Evolutionary conservation across 2,888 invertebrate genomes (phyloP).

Genomic region (Beris morrisii): DNA sequence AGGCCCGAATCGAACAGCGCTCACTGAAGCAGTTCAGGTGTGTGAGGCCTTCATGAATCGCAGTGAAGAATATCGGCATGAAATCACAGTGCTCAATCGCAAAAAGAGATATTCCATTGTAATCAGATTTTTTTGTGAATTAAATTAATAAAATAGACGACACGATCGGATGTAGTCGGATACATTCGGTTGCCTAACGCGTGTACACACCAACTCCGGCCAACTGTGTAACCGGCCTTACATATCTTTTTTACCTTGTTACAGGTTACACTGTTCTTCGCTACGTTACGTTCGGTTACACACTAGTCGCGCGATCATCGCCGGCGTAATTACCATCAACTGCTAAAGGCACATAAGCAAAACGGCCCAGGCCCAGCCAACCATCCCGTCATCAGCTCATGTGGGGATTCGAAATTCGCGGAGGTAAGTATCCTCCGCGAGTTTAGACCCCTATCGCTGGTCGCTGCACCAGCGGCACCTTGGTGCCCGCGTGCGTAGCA

Average conservation of each 20-base stretch:
- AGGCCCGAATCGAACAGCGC: too few species aligned
- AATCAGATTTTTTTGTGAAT: too few species aligned
- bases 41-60: too few species aligned
- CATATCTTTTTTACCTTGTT: slow-evolving; percentile 22
- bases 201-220: slow-evolving; percentile 42
- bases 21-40: too few species aligned
- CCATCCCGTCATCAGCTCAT: slow-evolving; percentile 4
- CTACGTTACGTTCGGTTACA: slow-evolving; percentile 29
- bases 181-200: slow-evolving; percentile 31
- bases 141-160: slow-evolving; percentile 2
- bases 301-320: slow-evolving; percentile 29
- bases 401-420: too few species aligned
- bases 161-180: slow-evolving; percentile 31
- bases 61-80: too few species aligned
- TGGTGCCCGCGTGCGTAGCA: too few species aligned
- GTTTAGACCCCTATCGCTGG: too few species aligned
- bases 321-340: slow-evolving; percentile 25
- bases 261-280: slow-evolving; percentile 26
- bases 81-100: too few species aligned
- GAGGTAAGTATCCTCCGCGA: too few species aligned
- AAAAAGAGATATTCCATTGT: too few species aligned
- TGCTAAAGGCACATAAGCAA: background rate
- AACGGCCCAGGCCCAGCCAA: slow-evolving; percentile 13
- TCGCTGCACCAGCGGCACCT: too few species aligned
- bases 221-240: slow-evolving; percentile 42